phyloP scores from a whole-genome alignment of 2,888 invertebrate genomes.

The Syrphus vitripennis region DNA sequence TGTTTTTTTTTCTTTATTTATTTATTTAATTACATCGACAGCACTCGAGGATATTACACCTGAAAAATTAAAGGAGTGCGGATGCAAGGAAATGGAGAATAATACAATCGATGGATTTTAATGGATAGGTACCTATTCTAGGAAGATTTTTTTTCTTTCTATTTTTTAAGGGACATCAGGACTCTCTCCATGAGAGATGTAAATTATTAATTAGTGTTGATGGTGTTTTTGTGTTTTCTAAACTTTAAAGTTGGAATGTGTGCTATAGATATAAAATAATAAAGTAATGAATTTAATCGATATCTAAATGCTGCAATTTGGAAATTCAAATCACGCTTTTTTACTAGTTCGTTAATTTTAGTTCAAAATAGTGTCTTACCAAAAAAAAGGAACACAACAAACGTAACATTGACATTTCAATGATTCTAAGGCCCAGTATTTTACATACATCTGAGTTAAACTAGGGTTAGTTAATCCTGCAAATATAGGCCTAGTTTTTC shows the following conservation, averaged over 20 bases:
- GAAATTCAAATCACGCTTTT: too few relatives aligned
- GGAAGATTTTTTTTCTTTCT: slow-evolving; percentile 20
- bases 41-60: slow-evolving; percentile 27
- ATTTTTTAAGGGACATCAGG: slow-evolving; percentile 2
- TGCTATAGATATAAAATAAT: not conserved
- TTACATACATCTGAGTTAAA: too few relatives aligned
- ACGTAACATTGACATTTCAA: too few relatives aligned
- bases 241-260: slow-evolving; percentile 49
- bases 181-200: not conserved
- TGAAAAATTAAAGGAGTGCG: not conserved
- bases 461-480: too few relatives aligned
- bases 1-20: not conserved
- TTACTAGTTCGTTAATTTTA: too few relatives aligned
- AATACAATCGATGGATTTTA: slow-evolving; percentile 35
- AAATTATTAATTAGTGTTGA: slow-evolving; percentile 47
- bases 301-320: too few relatives aligned
- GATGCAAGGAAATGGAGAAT: not conserved
- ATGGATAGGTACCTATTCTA: slow-evolving; percentile 54
- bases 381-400: too few relatives aligned
- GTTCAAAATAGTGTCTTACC: too few relatives aligned
- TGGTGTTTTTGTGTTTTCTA: slow-evolving; percentile 58
- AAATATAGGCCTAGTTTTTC: too few relatives aligned
- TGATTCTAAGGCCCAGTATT: too few relatives aligned
- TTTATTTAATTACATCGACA: not conserved
- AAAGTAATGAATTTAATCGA: not conserved